Evolutionary conservation across 2,888 invertebrate genomes (phyloP).

Genomic region (Seira ritae): DNA sequence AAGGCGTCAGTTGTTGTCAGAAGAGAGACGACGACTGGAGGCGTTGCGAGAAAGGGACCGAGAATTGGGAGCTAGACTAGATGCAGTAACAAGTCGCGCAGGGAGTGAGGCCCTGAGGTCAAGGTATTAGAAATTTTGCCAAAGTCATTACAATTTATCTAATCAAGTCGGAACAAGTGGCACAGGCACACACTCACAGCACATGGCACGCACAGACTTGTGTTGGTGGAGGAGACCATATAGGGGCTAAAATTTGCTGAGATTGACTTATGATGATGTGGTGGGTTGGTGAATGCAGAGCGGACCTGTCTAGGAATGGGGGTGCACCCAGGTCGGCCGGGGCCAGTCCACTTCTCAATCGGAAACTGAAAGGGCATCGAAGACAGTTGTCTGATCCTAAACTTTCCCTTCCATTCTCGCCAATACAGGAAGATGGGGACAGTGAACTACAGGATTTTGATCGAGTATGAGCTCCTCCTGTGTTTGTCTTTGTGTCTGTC

Average conservation of each 20-base stretch:
- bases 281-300: slow-evolving; percentile 73
- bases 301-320: slow-evolving; percentile 73
- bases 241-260: slow-evolving; percentile 55
- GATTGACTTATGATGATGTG: slow-evolving; percentile 70
- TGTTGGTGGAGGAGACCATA: slow-evolving; percentile 65
- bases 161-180: slow-evolving; percentile 70
- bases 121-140: slow-evolving; percentile 70
- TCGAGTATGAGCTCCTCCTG: slow-evolving; percentile 74
- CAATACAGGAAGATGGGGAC: slow-evolving; percentile 78
- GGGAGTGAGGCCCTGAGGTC: slow-evolving; percentile 72
- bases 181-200: slow-evolving; percentile 74
- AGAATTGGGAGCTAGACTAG: slow-evolving; percentile 74
- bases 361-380: slow-evolving; percentile 77
- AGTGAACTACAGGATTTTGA: slow-evolving; percentile 73
- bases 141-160: slow-evolving; percentile 61
- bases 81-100: slow-evolving; percentile 73
- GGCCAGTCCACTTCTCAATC: slow-evolving; percentile 73
- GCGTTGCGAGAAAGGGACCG: slow-evolving; percentile 75
- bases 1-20: slow-evolving; percentile 73
- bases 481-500: slow-evolving; percentile 74
- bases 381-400: slow-evolving; percentile 79
- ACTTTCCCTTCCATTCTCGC: slow-evolving; percentile 78
- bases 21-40: slow-evolving; percentile 74
- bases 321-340: slow-evolving; percentile 73
- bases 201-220: slow-evolving; percentile 73